Base-by-base conservation (phyloP, 2,888 invertebrate species). In the Omphaloscelis lunosa region DNA sequence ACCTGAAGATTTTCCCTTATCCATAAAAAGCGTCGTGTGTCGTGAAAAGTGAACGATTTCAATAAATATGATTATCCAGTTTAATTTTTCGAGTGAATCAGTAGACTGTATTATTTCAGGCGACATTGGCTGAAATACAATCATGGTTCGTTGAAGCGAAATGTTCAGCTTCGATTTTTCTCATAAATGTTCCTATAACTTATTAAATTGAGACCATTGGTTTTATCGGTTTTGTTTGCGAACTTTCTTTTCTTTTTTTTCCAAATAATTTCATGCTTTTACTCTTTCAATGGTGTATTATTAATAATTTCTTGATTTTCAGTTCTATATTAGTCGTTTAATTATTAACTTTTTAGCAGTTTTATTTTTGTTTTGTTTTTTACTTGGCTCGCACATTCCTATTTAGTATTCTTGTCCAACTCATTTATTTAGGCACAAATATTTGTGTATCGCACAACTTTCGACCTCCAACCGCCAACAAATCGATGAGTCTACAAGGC, bases 101-200 rank as follows among this genome's bases (percentile, higher is more conserved):
- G 68, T 72, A 23, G 48, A n/a, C 51, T 66, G 41, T 67, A 29
- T 67, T 81, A 72, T 80, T 84, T 80, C 81, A 75, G 53, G 75
- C 65, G 51, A 23, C 75, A 45, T 72, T 69, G 63, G 29, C 51
- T 84, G 39, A 68, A 68, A 56, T 80, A 69, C 81, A 69, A 84
- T 84, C 85, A 80, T 51, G 34, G 85, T 72, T 84, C 66, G 72
- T 53, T 75, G 69, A 80, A 80, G 76, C 66, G 81, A 80, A 66
- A 48, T 48, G 9, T 72, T 62, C n/a, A 59, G 58, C 68, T 71
- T 34, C 56, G 34, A 65, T 66, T 61, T 71, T 29, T 11, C 56
- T 75, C 68, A 74, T 74, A 68, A 65, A 80, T 65, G 68, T 80
- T 69, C n/a, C 20, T 58, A 67, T 63, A 53, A 68, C 39, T 63